These are phyloP conservation scores for Diplogasteroides magnus DNA, from an alignment of 1,140 invertebrate genomes.

Conservation along the genomic window DNA sequence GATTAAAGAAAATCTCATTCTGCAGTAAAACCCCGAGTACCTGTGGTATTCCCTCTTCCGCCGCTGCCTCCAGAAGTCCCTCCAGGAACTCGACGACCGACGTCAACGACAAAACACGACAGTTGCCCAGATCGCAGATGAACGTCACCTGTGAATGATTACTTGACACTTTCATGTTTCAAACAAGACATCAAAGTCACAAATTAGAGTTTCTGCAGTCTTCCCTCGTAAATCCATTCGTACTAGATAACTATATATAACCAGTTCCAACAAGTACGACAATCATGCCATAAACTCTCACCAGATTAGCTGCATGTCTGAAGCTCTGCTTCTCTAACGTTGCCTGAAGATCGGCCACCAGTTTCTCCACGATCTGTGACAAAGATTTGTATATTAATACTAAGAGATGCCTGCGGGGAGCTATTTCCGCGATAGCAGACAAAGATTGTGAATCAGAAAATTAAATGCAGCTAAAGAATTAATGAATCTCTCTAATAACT, in stretches of 20 bases:
- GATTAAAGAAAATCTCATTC: slow-evolving; percentile 14
- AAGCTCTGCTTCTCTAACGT: slow-evolving; percentile 79
- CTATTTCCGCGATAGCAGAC: neutral
- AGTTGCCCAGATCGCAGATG: slow-evolving; percentile 90
- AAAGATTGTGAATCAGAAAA: too few relatives aligned
- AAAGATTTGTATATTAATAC: too few relatives aligned
- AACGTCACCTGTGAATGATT: slow-evolving; percentile 63
- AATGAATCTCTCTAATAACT: too few relatives aligned
- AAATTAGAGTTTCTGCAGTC: neutral
- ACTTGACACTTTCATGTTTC: slow-evolving; percentile 35
- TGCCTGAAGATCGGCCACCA: slow-evolving; percentile 88
- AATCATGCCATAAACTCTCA: too few relatives aligned
- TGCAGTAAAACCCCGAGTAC: slow-evolving; percentile 51
- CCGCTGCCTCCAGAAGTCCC: slow-evolving; percentile 84
- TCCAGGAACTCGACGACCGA: slow-evolving; percentile 85
- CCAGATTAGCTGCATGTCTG: slow-evolving; percentile 68
- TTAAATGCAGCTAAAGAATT: too few relatives aligned
- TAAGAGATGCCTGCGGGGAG: neutral
- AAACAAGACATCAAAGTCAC: too few relatives aligned
- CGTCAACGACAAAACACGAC: slow-evolving; percentile 85
- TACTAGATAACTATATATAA: neutral
- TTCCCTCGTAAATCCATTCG: neutral
- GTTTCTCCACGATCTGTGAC: slow-evolving; percentile 79
- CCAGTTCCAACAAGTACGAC: neutral
- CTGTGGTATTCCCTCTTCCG: slow-evolving; percentile 83